Evolutionary conservation across 2,113 vertebrate genomes (phyloP), one percentile per base, ranked within the genome.

Genomic region (Neolamprologus brichardi): DNA sequence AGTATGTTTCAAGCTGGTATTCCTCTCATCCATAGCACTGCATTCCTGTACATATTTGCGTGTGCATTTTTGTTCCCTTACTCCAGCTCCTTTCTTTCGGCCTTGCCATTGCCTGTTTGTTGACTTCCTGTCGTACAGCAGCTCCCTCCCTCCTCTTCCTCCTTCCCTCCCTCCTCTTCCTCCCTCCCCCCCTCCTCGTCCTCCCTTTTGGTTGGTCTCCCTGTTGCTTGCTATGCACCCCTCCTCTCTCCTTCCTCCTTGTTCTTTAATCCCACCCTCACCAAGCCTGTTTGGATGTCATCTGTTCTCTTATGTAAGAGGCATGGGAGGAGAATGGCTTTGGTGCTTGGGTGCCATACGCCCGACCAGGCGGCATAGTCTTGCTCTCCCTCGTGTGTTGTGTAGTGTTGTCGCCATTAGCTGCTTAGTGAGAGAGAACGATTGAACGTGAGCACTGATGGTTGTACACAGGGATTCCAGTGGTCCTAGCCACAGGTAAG

Each of bases 221-320:
- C 92, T 51, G 54, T 72, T 49, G 62, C 85, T 83, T 9, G 9
- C 53, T 11, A 60, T 88, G 67, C 84, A 44, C 8, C 80, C 62
- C n/a, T 44, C 82, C 67, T 39, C 23, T 62, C 83, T 23, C 85
- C 85, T 82, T 89, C 84, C 82, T 92, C 80, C 86, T 86, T 52
- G 30, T 91, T 87, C 89, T 93, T 88, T 94, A 93, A 93, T 93
- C 93, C 89, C 88, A 77, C 88, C 91, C 94, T 91, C 87, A 82
- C 86, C 10, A 8, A 87, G 89, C 90, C 93, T 70, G 83, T 84
- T 85, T 67, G 56, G 87, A 89, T 93, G 91, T 96, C 93, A 92
- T 94, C 94, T 94, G 94, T 44, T 84, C 81, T 91, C 88, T 96
- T 96, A 96, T 92, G 93, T 95, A 96, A 96, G 91, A 83, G 84